Evolutionary conservation across 2,888 invertebrate genomes (phyloP).

Genomic region (Isotomurus palustris): DNA sequence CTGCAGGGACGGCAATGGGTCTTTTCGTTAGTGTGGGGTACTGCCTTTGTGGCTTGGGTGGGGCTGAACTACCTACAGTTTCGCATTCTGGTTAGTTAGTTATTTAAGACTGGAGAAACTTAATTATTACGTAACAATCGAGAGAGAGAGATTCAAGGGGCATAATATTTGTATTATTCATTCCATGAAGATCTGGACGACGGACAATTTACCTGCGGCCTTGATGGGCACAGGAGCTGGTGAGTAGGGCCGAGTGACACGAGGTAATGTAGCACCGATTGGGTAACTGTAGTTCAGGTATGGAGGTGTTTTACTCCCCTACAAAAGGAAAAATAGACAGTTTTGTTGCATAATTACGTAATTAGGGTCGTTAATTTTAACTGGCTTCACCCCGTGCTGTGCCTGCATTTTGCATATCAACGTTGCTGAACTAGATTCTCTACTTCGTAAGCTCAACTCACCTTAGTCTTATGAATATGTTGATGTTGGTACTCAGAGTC

Average conservation of each 20-base stretch:
- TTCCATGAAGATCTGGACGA: not conserved
- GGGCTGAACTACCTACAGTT: constrained; percentile 32
- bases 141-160: not conserved
- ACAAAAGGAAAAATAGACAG: not conserved
- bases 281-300: constrained; percentile 41
- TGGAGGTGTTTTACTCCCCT: constrained; percentile 42
- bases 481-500: constrained; percentile 91
- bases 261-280: constrained; percentile 44
- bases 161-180: not conserved
- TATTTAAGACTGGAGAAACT: constrained; percentile 1
- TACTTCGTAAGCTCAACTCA: no score
- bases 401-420: not conserved
- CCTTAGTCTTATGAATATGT: constrained; percentile 89
- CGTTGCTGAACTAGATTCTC: no score
- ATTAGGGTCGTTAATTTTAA: not conserved
- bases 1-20: constrained; percentile 36
- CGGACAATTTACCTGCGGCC: constrained; percentile 22
- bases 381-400: not conserved
- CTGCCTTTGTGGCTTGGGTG: constrained; percentile 42
- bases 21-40: constrained; percentile 40
- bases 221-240: constrained; percentile 39
- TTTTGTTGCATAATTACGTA: not conserved
- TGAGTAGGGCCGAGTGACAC: constrained; percentile 40
- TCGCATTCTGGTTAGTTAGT: constrained; percentile 26
- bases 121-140: not conserved